Conservation (phyloP, 2,113 vertebrate species). For the Theristicus caerulescens region DNA sequence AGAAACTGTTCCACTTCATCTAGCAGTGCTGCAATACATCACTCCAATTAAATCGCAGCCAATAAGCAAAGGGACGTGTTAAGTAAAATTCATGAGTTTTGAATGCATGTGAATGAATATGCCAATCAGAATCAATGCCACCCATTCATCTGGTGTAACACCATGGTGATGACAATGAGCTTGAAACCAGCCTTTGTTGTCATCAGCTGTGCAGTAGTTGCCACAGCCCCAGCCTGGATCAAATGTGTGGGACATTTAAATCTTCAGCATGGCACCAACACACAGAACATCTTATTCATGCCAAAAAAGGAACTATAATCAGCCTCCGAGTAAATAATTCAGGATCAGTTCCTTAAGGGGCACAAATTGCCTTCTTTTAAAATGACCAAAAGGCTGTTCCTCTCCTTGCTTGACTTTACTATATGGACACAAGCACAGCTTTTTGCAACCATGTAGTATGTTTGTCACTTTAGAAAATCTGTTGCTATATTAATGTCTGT, state of each 20-base stretch:
- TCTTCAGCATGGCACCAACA: slow-evolving; percentile 70
- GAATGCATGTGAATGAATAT: slow-evolving; percentile 77
- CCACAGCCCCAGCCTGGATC: slow-evolving; percentile 64
- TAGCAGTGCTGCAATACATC: slow-evolving; percentile 74
- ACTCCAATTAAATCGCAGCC: slow-evolving; percentile 77
- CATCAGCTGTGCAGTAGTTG: slow-evolving; percentile 74
- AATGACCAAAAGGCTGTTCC: not conserved
- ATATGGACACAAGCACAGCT: not conserved
- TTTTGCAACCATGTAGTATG: not conserved
- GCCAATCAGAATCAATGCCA: slow-evolving; percentile 78
- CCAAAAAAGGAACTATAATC: slow-evolving; percentile 58
- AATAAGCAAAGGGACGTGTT: slow-evolving; percentile 75
- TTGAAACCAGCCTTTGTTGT: slow-evolving; percentile 75
- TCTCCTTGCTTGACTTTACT: not conserved
- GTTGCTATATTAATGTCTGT: not conserved
- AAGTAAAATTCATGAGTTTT: slow-evolving; percentile 79
- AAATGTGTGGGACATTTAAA: slow-evolving; percentile 74
- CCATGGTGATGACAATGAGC: slow-evolving; percentile 79
- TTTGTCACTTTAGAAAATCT: not conserved
- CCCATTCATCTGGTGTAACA: slow-evolving; percentile 72
- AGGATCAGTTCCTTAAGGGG: slow-evolving; percentile 28
- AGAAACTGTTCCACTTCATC: slow-evolving; percentile 78
- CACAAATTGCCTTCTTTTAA: not conserved
- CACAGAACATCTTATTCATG: slow-evolving; percentile 74
- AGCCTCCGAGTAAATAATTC: slow-evolving; percentile 51